Percentiles rank a stretch among this genome's conserved stretches.
phyloP scores from a whole-genome alignment of 2,888 invertebrate genomes.

The Andrena trimmerana region DNA sequence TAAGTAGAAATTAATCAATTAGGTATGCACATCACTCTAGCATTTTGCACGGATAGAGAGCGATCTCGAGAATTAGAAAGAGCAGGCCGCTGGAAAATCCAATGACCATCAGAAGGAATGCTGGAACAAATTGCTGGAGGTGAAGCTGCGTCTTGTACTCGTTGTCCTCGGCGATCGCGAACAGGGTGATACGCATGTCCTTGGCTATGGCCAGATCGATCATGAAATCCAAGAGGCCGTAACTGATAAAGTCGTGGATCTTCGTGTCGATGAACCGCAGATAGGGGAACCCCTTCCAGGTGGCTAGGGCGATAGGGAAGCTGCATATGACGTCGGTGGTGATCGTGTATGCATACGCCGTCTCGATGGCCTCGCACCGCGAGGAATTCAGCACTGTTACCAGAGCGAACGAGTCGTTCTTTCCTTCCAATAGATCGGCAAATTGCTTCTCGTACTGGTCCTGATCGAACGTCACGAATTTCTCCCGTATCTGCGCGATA shows the following conservation, averaged over 20 bases:
- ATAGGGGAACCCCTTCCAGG: constrained; percentile 76
- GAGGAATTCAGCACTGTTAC: constrained; percentile 76
- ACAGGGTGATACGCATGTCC: not conserved
- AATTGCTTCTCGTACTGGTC: constrained; percentile 61
- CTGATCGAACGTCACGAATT: constrained; percentile 65
- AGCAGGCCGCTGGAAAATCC: constrained; percentile 65
- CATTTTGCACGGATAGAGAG: constrained; percentile 49
- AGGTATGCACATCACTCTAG: not conserved
- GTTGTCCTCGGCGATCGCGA: not conserved
- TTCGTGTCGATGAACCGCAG: constrained; percentile 66
- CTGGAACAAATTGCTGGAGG: constrained; percentile 69
- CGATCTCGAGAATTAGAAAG: constrained; percentile 67
- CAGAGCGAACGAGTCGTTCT: constrained; percentile 71
- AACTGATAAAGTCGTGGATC: constrained; percentile 67
- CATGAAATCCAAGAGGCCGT: constrained; percentile 69
- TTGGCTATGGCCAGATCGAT: not conserved
- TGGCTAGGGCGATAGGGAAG: constrained; percentile 76
- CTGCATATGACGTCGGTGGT: constrained; percentile 69
- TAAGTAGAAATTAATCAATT: not conserved
- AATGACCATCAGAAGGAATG: constrained; percentile 72
- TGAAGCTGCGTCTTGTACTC: constrained; percentile 43
- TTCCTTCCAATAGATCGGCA: constrained; percentile 68
- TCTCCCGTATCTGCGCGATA: constrained; percentile 42
- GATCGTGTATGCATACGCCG: constrained; percentile 68
- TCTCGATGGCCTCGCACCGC: not conserved